Percentiles rank a stretch among this genome's conserved stretches.
Evolutionary conservation across 2,113 vertebrate genomes (phyloP).

Genomic region (Albula glossodonta): DNA sequence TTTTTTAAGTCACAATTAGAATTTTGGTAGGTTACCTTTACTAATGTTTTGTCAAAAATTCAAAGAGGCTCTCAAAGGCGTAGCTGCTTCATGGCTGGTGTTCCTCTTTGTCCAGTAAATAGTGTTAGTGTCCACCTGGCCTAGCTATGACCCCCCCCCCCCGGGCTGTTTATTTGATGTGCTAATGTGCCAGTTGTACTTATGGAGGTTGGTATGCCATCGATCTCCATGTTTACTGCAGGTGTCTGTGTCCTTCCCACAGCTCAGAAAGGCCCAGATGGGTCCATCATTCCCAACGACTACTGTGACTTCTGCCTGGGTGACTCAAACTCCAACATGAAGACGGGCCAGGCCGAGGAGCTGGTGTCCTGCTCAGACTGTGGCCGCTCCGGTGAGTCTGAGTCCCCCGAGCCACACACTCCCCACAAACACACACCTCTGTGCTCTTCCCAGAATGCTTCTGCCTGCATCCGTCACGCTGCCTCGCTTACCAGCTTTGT

Average conservation of each 20-base stretch:
- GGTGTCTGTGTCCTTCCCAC: conserved; percentile 35
- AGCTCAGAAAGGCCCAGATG: conserved; percentile 94
- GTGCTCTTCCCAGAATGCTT: not conserved
- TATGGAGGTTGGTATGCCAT: not conserved
- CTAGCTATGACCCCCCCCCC: too few species aligned
- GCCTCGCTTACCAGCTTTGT: not conserved
- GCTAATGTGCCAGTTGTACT: not conserved
- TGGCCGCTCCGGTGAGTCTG: conserved; percentile 92
- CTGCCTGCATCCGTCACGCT: not conserved
- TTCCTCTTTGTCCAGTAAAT: not conserved
- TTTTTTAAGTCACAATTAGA: not conserved
- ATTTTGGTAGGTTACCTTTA: not conserved
- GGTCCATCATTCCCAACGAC: conserved; percentile 93
- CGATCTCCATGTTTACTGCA: not conserved
- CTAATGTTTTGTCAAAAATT: not conserved
- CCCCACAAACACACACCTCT: too few species aligned
- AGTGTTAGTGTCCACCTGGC: not conserved
- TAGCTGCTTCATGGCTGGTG: not conserved
- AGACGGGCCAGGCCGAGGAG: conserved; percentile 92
- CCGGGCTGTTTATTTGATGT: too few species aligned
- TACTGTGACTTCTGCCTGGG: conserved; percentile 99
- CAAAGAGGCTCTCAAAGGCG: not conserved
- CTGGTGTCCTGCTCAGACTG: conserved; percentile 98
- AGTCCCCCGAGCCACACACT: too few species aligned
- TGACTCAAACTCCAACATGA: conserved; percentile 93